Conservation (phyloP, 2,113 vertebrate species). For the Sakesphorus luctuosus region DNA sequence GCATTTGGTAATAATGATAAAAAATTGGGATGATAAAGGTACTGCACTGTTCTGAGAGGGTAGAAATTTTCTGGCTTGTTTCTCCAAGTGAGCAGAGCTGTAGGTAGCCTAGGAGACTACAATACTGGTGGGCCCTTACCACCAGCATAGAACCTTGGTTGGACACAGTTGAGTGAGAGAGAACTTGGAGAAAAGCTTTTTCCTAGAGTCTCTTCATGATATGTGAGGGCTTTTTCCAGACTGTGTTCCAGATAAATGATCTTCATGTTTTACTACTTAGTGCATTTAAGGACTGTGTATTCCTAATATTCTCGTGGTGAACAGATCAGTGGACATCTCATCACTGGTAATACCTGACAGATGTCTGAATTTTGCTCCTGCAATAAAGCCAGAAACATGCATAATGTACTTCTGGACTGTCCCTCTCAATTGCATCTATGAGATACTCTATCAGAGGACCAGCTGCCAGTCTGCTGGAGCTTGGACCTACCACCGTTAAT, state of each 20-base stretch:
- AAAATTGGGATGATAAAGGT: neutral
- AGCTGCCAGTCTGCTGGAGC: neutral
- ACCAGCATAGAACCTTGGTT: rapidly evolving
- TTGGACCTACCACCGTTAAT: neutral
- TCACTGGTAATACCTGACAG: neutral
- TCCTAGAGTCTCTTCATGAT: neutral
- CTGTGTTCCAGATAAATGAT: neutral
- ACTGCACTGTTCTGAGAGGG: rapidly evolving
- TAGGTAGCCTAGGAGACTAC: neutral
- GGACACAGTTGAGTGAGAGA: neutral
- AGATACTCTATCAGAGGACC: neutral
- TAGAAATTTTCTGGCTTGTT: neutral
- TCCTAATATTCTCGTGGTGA: neutral
- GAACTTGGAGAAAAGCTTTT: neutral
- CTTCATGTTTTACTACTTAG: neutral
- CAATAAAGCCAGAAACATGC: neutral
- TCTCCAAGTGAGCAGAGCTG: neutral
- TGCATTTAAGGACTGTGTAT: neutral
- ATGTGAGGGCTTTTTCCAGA: neutral
- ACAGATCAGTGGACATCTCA: neutral
- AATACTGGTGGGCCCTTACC: neutral
- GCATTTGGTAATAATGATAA: neutral
- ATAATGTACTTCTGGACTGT: neutral
- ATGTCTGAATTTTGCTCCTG: neutral
- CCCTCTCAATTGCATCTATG: neutral